Conservation (phyloP, 2,888 invertebrate genomes). For the Lycophotia porphyrea region DNA sequence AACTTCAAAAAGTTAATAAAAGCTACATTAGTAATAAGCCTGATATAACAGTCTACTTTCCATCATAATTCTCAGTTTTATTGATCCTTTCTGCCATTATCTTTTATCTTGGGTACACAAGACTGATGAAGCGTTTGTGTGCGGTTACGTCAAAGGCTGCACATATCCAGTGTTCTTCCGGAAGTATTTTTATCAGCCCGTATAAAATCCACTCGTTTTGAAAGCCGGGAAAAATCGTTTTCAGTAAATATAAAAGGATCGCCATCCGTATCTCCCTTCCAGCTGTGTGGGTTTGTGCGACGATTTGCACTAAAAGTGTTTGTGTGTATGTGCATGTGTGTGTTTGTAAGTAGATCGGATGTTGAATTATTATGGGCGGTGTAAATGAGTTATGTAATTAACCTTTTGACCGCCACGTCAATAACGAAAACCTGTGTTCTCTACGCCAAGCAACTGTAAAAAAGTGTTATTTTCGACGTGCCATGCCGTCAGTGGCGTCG, state of each 20-base stretch:
- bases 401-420: no score
- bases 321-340: conserved; percentile 3
- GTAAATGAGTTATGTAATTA: conserved; percentile 5
- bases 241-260: conserved; percentile 79
- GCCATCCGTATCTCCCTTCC: conserved; percentile 77
- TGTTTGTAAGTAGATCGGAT: background rate
- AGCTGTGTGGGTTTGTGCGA: conserved; percentile 69
- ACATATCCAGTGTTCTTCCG: conserved; percentile 55
- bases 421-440: no score
- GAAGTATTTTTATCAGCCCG: conserved; percentile 80
- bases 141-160: conserved; percentile 40
- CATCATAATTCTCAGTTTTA: conserved; percentile 26
- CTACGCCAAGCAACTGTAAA: no score
- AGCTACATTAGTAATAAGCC: background rate
- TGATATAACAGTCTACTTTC: background rate
- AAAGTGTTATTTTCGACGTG: no score
- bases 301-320: conserved; percentile 70
- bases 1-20: background rate
- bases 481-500: no score
- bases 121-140: conserved; percentile 46
- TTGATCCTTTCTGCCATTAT: conserved; percentile 29
- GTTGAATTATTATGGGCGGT: conserved; percentile 1
- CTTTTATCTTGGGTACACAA: conserved; percentile 26
- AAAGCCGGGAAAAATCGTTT: conserved; percentile 79
- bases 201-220: conserved; percentile 77